Evolutionary conservation across 2,113 vertebrate genomes (phyloP), one percentile per base, ranked within the genome.

Genomic region (Phainopepla nitens): DNA sequence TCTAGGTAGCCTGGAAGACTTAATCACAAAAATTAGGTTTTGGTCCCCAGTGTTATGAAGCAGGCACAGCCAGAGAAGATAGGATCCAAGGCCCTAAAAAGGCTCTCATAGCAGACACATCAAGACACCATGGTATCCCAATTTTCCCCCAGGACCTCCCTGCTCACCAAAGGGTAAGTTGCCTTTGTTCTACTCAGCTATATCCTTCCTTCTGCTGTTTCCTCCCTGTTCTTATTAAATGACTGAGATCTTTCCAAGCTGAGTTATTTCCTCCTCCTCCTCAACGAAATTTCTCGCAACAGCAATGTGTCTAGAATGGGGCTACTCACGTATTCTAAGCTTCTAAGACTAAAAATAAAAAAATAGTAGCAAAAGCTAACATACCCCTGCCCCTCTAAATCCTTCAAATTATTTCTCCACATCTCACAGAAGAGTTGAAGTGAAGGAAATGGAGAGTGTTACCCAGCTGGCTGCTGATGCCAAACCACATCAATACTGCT

Each of bases 331-430:
- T 7, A 53, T 49, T 89, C 62, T 19, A 81, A 81, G n/a, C 22
- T 69, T 49, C 76, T 45, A 57, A 73, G 20, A 65, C 53, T 23
- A 36, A 80, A 13, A 44, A 21, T 13, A 0, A 36, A 29, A 5
- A 47, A 41, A n/a, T 2, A 61, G 33, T 23, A 68, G 57, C 15
- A 82, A 17, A 79, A 58, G 28, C 23, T 28, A 80, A 53, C 21
- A 68, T 9, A 4, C 4, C 3, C 2, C 7, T 4, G 0, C 13
- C 6, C 3, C n/a, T 3, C 41, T 15, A 47, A 79, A 56, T 24
- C 22, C 24, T 51, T 85, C 28, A 33, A 33, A 53, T 41, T 39
- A 57, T 18, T 90, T 82, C 25, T 87, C 45, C 23, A n/a, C 13
- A 31, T 64, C n/a, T 50, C 50, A 36, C 28, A 89, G 49, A 57